A percentile compares a stretch with the other conserved stretches of the same genome.
These are phyloP conservation scores for Aplysina aerophoba DNA, from an alignment of 37 sponge, comb jelly and placozoan species.

Conservation along the genomic window DNA sequence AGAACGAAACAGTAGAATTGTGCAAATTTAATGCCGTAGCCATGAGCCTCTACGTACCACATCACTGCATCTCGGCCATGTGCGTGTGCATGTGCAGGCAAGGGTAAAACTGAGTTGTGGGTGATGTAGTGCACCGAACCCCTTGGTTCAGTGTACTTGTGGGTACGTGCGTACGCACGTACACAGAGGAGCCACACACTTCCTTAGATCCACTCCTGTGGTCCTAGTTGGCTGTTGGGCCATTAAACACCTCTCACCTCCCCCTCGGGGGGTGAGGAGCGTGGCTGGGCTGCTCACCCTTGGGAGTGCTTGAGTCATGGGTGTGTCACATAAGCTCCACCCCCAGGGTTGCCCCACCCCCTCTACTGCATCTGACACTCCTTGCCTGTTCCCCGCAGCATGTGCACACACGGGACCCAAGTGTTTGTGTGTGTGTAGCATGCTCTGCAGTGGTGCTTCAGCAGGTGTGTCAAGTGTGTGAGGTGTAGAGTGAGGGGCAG, in stretches of 20 bases:
- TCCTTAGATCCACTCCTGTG: conserved; percentile 83
- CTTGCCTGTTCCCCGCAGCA: background rate
- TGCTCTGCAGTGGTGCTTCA: background rate
- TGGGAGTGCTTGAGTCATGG: conserved; percentile 85
- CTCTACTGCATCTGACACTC: no score
- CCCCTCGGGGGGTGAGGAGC: background rate
- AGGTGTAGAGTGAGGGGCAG: background rate
- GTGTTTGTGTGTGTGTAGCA: no score
- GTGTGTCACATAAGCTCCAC: conserved; percentile 64
- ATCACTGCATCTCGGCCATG: no score
- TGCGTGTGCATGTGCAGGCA: background rate
- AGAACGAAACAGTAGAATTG: no score
- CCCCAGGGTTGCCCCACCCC: background rate
- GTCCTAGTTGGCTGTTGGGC: conserved; percentile 2
- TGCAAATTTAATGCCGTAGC: no score
- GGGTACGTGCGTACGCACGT: background rate
- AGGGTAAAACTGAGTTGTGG: no score
- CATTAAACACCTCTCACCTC: background rate
- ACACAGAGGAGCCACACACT: conserved; percentile 41
- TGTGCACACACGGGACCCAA: no score
- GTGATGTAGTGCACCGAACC: no score
- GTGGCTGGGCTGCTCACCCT: conserved; percentile 39
- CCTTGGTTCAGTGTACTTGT: background rate
- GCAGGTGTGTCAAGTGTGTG: background rate
- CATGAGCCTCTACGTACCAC: no score